These are phyloP conservation scores for Antitype chi DNA, from an alignment of 2,888 invertebrate genomes.

Conservation along the genomic window DNA sequence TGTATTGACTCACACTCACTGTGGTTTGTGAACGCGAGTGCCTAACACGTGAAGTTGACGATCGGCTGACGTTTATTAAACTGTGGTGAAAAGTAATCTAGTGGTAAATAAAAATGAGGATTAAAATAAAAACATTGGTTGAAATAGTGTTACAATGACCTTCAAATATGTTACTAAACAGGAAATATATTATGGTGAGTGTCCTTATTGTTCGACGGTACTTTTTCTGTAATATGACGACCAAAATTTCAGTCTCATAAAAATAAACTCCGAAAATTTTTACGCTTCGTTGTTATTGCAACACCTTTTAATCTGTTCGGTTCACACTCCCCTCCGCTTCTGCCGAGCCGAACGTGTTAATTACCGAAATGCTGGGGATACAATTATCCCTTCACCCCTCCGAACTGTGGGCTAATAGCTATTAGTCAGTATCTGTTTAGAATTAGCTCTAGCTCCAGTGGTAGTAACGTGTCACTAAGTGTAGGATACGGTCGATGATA, in stretches of 20 bases:
- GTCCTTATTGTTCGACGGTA: neutral
- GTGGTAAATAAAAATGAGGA: slow-evolving; percentile 1
- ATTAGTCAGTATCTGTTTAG: neutral
- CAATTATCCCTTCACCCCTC: slow-evolving; percentile 1
- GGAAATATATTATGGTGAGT: slow-evolving; percentile 18
- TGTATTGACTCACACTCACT: slow-evolving; percentile 8
- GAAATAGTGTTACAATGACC: slow-evolving; percentile 2
- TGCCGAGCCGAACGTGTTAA: slow-evolving; percentile 12
- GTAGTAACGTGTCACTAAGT: slow-evolving; percentile 6
- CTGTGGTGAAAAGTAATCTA: slow-evolving; percentile 17
- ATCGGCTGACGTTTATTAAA: slow-evolving; percentile 12
- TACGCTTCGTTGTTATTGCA: neutral
- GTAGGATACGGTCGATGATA: neutral
- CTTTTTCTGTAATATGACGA: neutral
- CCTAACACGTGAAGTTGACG: slow-evolving; percentile 1
- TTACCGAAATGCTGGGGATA: neutral
- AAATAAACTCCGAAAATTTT: neutral
- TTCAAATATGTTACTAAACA: neutral
- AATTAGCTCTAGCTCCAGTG: neutral
- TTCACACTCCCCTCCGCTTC: neutral
- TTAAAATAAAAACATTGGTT: neutral
- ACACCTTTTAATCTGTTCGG: neutral
- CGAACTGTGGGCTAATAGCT: slow-evolving; percentile 35
- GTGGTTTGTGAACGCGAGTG: slow-evolving; percentile 21
- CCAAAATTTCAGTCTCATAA: neutral